Conservation (phyloP, 2,113 vertebrate genomes). For the Grammomys surdaster region DNA sequence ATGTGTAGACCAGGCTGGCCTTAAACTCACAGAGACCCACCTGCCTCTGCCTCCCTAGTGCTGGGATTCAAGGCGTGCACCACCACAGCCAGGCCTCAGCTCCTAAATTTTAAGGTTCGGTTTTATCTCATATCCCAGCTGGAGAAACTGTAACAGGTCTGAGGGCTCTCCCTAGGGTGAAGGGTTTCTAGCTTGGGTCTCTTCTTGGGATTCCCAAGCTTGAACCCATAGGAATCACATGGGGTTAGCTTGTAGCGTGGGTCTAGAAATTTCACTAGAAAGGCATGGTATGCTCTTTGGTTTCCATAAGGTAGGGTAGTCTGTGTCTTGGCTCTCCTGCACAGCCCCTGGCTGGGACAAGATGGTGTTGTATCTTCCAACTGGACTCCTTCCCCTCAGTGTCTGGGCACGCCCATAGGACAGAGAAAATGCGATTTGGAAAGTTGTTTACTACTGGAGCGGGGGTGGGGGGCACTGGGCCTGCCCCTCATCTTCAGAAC, state of each 20-base stretch:
- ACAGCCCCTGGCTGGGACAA: not conserved
- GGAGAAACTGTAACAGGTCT: not conserved
- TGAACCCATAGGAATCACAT: rapidly evolving
- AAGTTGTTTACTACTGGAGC: not conserved
- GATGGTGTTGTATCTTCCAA: not conserved
- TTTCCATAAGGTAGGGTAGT: not conserved
- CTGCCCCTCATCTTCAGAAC: not conserved
- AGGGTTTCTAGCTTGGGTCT: not conserved
- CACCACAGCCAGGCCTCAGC: too few species aligned
- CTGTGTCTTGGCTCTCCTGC: not conserved
- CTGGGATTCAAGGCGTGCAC: too few species aligned
- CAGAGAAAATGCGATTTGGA: not conserved
- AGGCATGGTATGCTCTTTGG: not conserved
- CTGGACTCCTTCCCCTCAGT: not conserved
- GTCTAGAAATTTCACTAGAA: not conserved
- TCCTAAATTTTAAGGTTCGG: not conserved
- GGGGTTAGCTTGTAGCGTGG: not conserved
- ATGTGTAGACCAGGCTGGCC: not conserved
- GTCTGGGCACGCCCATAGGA: not conserved
- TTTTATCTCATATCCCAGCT: rapidly evolving
- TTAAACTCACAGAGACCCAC: not conserved
- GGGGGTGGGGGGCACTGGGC: not conserved
- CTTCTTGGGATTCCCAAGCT: not conserved
- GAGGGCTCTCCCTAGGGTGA: not conserved
- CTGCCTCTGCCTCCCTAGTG: too few species aligned